Evolutionary conservation across 2,888 invertebrate genomes (phyloP).

Genomic region (Horisme vitalbata): DNA sequence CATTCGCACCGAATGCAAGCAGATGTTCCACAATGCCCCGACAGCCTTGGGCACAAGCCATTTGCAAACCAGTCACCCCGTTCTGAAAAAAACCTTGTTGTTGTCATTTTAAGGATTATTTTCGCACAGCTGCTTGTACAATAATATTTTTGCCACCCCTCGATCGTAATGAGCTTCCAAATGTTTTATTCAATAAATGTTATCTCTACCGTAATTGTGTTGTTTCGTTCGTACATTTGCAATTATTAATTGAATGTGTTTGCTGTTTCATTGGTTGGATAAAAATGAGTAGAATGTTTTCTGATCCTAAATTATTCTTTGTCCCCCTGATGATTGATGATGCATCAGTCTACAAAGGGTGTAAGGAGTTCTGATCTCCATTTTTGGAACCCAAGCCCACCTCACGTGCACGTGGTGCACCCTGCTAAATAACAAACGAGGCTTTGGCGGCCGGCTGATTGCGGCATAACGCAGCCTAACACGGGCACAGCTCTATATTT

Average conservation of each 20-base stretch:
- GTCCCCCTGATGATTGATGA: too few relatives aligned
- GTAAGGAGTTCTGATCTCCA: too few relatives aligned
- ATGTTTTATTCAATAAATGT: slow-evolving; percentile 40
- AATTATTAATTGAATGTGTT: slow-evolving; percentile 17
- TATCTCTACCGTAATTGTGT: slow-evolving; percentile 32
- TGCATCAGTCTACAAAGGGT: too few relatives aligned
- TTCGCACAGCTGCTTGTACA: neutral
- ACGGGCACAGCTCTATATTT: too few relatives aligned
- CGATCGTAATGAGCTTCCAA: slow-evolving; percentile 29
- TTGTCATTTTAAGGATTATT: slow-evolving; percentile 1
- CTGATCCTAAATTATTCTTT: too few relatives aligned
- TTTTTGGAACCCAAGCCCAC: too few relatives aligned
- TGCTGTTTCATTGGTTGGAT: too few relatives aligned
- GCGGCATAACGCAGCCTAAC: too few relatives aligned
- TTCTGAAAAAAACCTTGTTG: slow-evolving; percentile 68
- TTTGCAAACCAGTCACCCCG: slow-evolving; percentile 86
- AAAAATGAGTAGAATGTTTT: too few relatives aligned
- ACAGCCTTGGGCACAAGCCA: slow-evolving; percentile 87
- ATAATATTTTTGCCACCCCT: slow-evolving; percentile 20
- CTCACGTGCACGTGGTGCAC: too few relatives aligned
- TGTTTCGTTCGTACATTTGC: slow-evolving; percentile 11
- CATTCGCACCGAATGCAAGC: slow-evolving; percentile 84
- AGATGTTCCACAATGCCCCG: slow-evolving; percentile 86
- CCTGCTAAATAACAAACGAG: too few relatives aligned
- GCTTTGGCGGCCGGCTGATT: too few relatives aligned